Evolutionary conservation across 2,113 vertebrate genomes (phyloP).

Genomic region (Mesoclemmys tuberculata): DNA sequence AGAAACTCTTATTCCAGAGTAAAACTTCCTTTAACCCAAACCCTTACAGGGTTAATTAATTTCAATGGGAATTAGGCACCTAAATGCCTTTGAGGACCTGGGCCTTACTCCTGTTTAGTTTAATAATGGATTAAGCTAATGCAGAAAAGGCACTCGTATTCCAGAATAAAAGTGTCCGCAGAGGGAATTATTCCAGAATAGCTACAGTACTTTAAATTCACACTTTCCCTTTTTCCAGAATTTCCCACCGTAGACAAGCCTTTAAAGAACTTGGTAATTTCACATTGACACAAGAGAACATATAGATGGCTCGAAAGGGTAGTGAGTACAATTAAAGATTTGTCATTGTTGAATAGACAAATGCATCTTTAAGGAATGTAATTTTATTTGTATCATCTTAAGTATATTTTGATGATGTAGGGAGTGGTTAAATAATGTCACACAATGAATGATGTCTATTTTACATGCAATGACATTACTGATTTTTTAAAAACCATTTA

Average conservation of each 20-base stretch:
- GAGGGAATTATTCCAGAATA: background rate
- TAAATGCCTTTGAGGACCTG: background rate
- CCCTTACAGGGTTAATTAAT: background rate
- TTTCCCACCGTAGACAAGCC: background rate
- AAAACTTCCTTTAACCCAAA: background rate
- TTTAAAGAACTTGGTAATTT: background rate
- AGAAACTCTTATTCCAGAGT: background rate
- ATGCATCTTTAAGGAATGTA: background rate
- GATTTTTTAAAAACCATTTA: background rate
- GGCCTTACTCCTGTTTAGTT: background rate
- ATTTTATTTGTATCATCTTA: background rate
- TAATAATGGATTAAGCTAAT: background rate
- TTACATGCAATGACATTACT: background rate
- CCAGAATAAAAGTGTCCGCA: background rate
- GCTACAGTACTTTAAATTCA: background rate
- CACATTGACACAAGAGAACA: background rate
- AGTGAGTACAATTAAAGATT: background rate
- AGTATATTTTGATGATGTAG: background rate
- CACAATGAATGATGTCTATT: background rate
- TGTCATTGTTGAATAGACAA: background rate
- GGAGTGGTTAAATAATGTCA: conserved; percentile 4
- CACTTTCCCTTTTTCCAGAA: background rate
- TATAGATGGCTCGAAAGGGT: background rate
- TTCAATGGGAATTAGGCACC: background rate
- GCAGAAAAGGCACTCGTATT: background rate